Conservation (phyloP, 2,113 vertebrate genomes). For the Perognathus longimembris region DNA sequence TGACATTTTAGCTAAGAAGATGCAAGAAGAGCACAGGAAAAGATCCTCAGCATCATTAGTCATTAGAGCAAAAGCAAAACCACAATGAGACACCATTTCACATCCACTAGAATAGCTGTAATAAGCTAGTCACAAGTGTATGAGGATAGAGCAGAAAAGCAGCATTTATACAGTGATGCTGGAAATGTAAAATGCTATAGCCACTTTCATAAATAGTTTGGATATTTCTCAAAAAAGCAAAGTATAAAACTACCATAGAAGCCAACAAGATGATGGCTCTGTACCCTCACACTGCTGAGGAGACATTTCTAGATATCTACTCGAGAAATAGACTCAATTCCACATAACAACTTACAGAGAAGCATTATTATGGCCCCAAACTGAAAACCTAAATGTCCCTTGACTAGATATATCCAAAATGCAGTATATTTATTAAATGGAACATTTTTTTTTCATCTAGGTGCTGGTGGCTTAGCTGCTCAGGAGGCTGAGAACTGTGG, state of each 20-base stretch:
- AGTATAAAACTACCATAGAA: background rate
- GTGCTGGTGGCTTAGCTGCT: too few relatives aligned
- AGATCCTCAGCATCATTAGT: background rate
- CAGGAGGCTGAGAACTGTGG: too few relatives aligned
- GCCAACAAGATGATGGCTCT: too few relatives aligned
- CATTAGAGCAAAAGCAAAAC: slow-evolving; percentile 32
- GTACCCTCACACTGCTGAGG: too few relatives aligned
- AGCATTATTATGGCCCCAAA: background rate
- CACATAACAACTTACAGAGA: too few relatives aligned
- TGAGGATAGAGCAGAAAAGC: background rate
- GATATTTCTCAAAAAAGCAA: slow-evolving; percentile 8
- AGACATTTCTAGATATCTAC: background rate
- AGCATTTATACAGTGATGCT: background rate
- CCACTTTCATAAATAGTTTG: background rate
- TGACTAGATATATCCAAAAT: background rate
- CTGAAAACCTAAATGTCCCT: background rate
- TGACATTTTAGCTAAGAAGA: background rate
- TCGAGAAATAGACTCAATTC: slow-evolving; percentile 5
- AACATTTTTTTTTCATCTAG: too few relatives aligned
- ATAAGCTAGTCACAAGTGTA: slow-evolving; percentile 11
- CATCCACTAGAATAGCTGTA: too few relatives aligned
- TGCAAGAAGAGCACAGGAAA: background rate
- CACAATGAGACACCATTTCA: background rate
- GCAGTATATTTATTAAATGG: too few relatives aligned
- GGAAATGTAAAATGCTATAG: slow-evolving; percentile 1